Evolutionary conservation across 2,888 invertebrate species (phyloP), one percentile per base, ranked within the genome.

Genomic region (Cataglyphis livida): DNA sequence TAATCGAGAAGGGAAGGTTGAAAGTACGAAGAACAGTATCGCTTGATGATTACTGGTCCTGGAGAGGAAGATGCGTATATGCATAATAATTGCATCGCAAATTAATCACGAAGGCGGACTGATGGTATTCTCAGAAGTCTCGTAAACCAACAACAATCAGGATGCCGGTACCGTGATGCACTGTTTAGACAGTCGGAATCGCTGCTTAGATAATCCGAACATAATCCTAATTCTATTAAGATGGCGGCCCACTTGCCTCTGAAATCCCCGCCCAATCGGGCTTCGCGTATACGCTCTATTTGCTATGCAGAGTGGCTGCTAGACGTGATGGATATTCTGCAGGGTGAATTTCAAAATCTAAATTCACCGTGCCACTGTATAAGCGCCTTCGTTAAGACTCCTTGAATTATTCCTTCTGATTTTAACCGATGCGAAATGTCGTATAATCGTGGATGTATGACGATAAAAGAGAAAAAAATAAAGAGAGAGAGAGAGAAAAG

Each of bases 191-290:
- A 64, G 59, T 64, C 64, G 12, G 44, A 64, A 32, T 9, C 48
- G 38, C 79, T 85, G 83, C 74, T 85, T 87, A 86, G 84, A 82
- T 71, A 88, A 85, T 88, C 89, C 81, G 82, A 88, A 68, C 82
- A 71, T 83, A 88, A 83, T 79, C 86, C 88, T 87, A 87, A 89
- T 90, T 90, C 89, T 79, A 88, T 89, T 89, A 89, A 89, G 90
- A 87, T 87, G 87, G 83, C 71, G 85, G 81, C 73, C 74, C 54
- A 25, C 21, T 70, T 61, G 73, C 51, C 48, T 68, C 70, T 65
- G 76, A 84, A 81, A 70, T 48, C 57, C 64, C 81, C 81, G 81
- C 71, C 68, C 66, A 83, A 70, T 61, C 64, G 71, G 48, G 75
- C 70, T 57, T 35, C 59, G 71, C 71, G 59, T 70, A 81, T 85